A percentile compares a stretch with the other conserved stretches of the same genome.
These are phyloP conservation scores for Acanthosepion esculentum DNA, from an alignment of 2,888 invertebrate species.

Conservation along the genomic window DNA sequence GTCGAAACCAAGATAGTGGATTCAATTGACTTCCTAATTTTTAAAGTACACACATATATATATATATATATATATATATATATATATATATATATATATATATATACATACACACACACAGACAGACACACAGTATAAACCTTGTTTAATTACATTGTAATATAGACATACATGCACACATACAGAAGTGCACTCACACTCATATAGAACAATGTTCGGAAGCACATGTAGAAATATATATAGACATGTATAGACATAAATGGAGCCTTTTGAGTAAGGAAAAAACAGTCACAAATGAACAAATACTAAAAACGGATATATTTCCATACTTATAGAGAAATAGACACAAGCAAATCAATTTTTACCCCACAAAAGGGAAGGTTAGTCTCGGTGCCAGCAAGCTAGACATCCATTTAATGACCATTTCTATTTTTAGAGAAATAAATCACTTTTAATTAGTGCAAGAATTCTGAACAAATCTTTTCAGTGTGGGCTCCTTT, in stretches of 20 bases:
- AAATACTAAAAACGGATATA: not conserved
- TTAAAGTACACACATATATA: too few species aligned
- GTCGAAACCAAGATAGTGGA: too few species aligned
- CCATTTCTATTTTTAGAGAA: conserved; percentile 10
- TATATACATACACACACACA: too few species aligned
- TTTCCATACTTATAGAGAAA: not conserved
- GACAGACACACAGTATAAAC: too few species aligned
- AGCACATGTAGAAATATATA: too few species aligned
- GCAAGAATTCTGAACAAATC: not conserved
- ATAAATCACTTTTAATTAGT: conserved; percentile 33
- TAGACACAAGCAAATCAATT: conserved; percentile 8
- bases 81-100: too few species aligned
- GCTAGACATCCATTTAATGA: not conserved
- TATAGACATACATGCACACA: too few species aligned
- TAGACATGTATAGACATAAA: not conserved
- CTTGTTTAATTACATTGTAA: too few species aligned
- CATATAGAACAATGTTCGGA: too few species aligned
- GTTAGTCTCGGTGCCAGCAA: conserved; percentile 21
- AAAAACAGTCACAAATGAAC: not conserved
- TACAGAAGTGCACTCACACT: too few species aligned
- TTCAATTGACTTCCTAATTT: too few species aligned
- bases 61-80: too few species aligned
- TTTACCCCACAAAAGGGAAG: not conserved
- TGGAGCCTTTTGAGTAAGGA: not conserved
- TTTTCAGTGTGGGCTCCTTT: conserved; percentile 2